Evolutionary conservation across 2,797 vertebrate species (phyloP), one percentile per base, ranked within the genome.

Genomic region (Esox lucius): DNA sequence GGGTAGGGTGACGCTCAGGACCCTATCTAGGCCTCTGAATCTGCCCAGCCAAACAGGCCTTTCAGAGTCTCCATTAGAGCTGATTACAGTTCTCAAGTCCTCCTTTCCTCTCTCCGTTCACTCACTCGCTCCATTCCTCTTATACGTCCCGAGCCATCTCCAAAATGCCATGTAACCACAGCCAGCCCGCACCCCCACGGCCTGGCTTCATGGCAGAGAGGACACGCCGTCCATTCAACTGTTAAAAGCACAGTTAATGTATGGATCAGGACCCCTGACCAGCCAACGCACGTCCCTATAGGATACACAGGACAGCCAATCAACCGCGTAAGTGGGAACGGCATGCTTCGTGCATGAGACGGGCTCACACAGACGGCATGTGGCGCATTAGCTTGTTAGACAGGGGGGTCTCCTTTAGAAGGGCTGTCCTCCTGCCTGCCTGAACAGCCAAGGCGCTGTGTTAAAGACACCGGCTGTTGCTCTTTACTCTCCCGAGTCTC

Each of bases 401-500:
- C 74, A 51, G 13, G 5, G n/a, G 53, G 78, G 80, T 76, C 69
- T 74, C 75, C 11, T 70, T 79, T 26, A 31, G 9, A 7, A 64
- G 26, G 13, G 68, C 46, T 66, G 67, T 68, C 33, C 33, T 35
- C 33, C 2, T 77, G 65, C 68, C 79, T 83, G 68, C 70, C 68
- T 82, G 73, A 78, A 73, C 69, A 82, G 81, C 68, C 76, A 77
- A 77, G 73, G 76, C 65, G 73, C 80, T 71, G 85, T 76, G 72
- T 75, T 74, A 78, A 16, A 35, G 31, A 31, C 22, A 72, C 24
- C 0, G 17, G 70, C 68, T 80, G 31, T 35, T 82, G 68, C 26
- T 5, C 12, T 15, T 68, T 76, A 70, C 80, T 76, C 76, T 81
- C 67, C 67, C 81, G 76, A 87, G 89, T 81, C 84, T 88, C 85